Conservation (phyloP, 2,888 invertebrate species). For the Ypsolopha sequella region DNA sequence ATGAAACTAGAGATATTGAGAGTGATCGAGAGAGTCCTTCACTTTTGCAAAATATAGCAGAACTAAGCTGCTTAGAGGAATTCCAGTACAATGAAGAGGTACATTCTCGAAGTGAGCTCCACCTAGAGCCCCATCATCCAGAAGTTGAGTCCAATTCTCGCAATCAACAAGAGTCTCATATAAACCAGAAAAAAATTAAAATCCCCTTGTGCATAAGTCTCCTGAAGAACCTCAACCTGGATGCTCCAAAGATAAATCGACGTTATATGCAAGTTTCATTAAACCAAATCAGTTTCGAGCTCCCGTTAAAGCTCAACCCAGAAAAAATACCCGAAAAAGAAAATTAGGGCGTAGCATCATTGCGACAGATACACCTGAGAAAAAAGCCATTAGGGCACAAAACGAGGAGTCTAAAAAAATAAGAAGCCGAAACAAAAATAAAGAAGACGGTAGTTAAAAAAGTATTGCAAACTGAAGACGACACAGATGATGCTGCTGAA, state of each 20-base stretch:
- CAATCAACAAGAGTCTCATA: no score
- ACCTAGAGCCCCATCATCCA: not conserved
- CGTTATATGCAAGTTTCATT: no score
- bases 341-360: constrained; percentile 6
- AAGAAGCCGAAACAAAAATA: not conserved
- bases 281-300: not conserved
- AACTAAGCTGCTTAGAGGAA: not conserved
- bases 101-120: no score
- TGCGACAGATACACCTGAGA: constrained; percentile 9
- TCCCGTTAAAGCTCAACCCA: constrained; percentile 1
- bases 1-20: not conserved
- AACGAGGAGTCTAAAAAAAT: not conserved
- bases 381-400: not conserved
- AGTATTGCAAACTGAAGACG: not conserved
- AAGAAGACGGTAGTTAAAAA: not conserved
- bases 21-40: not conserved
- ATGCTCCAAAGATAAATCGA: no score
- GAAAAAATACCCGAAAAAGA: constrained; percentile 2
- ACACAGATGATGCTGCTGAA: not conserved
- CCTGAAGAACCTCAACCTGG: no score
- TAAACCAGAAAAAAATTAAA: not conserved
- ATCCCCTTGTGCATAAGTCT: no score
- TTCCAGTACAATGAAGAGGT: no score
- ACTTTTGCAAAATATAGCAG: not conserved
- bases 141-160: not conserved